Conservation (phyloP, 2,888 invertebrate species). For the Mechanitis mazaeus region DNA sequence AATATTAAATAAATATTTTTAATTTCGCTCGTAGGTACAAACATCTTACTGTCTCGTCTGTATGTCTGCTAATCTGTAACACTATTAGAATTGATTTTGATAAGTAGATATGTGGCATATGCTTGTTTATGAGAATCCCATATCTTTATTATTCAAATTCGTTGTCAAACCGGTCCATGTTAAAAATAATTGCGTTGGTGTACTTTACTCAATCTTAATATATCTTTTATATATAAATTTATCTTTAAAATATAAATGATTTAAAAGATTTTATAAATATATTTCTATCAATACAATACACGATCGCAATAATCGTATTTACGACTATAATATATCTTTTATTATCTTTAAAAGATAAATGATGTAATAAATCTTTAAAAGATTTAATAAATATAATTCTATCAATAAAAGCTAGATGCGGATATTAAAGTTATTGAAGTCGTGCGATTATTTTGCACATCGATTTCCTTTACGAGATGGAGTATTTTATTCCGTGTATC, state of each 20-base stretch:
- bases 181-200: slow-evolving; percentile 57
- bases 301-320: too few relatives aligned
- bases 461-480: slow-evolving; percentile 22
- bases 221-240: too few relatives aligned
- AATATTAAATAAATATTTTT: not conserved
- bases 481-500: slow-evolving; percentile 9
- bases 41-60: slow-evolving; percentile 14
- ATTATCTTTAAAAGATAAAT: too few relatives aligned
- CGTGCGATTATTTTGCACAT: slow-evolving; percentile 26
- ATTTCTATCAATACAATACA: too few relatives aligned
- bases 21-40: not conserved
- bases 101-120: slow-evolving; percentile 71
- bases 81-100: slow-evolving; percentile 63
- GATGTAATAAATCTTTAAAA: too few relatives aligned
- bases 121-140: slow-evolving; percentile 61
- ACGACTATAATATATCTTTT: too few relatives aligned
- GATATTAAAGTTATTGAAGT: slow-evolving; percentile 21
- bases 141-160: slow-evolving; percentile 70
- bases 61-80: slow-evolving; percentile 39
- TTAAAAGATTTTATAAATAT: too few relatives aligned
- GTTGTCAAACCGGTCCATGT: slow-evolving; percentile 51
- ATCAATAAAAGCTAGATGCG: slow-evolving; percentile 20
- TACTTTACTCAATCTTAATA: slow-evolving; percentile 20
- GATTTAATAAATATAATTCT: not conserved
- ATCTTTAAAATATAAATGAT: too few relatives aligned